Base-by-base conservation (phyloP, 1,140 invertebrate species). In the Drosophila kohkoa region DNA sequence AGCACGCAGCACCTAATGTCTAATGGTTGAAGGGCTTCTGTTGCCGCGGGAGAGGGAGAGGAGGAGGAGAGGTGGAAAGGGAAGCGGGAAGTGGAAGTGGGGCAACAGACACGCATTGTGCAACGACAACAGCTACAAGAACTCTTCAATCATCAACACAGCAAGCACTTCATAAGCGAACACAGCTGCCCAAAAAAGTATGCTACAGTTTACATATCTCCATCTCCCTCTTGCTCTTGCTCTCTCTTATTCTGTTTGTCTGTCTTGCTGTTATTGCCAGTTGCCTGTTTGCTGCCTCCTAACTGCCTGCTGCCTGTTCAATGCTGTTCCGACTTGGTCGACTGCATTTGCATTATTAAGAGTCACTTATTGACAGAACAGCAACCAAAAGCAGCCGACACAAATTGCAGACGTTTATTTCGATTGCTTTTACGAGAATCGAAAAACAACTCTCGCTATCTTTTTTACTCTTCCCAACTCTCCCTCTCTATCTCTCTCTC, bases 331-430 rank as follows among this genome's bases (percentile, higher is more conserved):
- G 48, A 28, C 48, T 51, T 46, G 46, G 48, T 38, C 48, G 57
- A 41, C 43, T 69, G 52, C 62, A 63, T 79, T 71, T 76, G 48
- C 66, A 70, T 75, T 75, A 66, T 79, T 77, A 45, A 64, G 71
- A 79, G 82, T 76, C 79, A 83, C 64, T 83, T 81, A 83, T 82
- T 72, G 79, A 82, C 74, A 57, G 66, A 48, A 60, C 73, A 64
- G 68, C 43, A 25, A 52, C 25, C 51, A 55, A 32, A 35, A 45
- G 38, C 60, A 71, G 2, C 38, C 30, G 15, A 69, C 65, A 55
- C 71, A 74, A 74, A 69, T 69, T 74, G 65, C 65, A 74, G 65
- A 74, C 65, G 58, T 74, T 69, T 74, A 74, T 74, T 74, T 69
- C 66, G 41, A 74, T 69, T 74, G 57, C 57, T 55, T 55, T 43